Conservation (phyloP, 2,888 invertebrate genomes). For the Boloria euphrosyne region DNA sequence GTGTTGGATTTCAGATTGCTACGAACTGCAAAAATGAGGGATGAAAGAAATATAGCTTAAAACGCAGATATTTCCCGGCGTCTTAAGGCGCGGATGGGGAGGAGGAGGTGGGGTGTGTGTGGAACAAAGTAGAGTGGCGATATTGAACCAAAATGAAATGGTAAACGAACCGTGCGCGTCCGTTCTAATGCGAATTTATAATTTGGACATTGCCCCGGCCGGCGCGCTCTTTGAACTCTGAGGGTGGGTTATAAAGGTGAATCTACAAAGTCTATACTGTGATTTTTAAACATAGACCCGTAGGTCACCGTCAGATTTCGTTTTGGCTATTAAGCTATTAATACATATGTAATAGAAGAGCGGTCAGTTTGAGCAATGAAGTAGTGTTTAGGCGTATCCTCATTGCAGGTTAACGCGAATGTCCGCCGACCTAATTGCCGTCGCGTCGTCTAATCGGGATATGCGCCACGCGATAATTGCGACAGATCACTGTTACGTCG, state of each 20-base stretch:
- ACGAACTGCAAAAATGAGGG: constrained; percentile 84
- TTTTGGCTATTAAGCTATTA: constrained; percentile 53
- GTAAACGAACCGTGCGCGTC: constrained; percentile 83
- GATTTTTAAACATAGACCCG: constrained; percentile 73
- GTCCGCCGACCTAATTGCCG: constrained; percentile 81
- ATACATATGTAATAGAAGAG: constrained; percentile 51
- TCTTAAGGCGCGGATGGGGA: constrained; percentile 73
- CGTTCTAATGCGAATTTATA: constrained; percentile 83
- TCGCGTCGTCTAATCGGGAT: constrained; percentile 80
- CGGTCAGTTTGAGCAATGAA: constrained; percentile 66
- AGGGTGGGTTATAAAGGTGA: constrained; percentile 67
- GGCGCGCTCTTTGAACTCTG: constrained; percentile 76
- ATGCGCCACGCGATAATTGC: constrained; percentile 81
- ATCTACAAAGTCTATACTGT: constrained; percentile 76
- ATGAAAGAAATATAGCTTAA: constrained; percentile 84
- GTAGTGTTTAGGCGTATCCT: constrained; percentile 78
- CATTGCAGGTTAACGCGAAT: constrained; percentile 79
- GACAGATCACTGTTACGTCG: constrained; percentile 62
- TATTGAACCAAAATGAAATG: constrained; percentile 82
- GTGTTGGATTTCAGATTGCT: constrained; percentile 84
- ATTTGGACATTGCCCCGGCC: constrained; percentile 79
- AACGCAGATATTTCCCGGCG: constrained; percentile 83
- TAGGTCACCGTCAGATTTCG: constrained; percentile 29
- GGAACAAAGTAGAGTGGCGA: constrained; percentile 82
- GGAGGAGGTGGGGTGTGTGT: constrained; percentile 72